Base-by-base conservation (phyloP, 2,113 vertebrate species). In the Heptranchias perlo region DNA sequence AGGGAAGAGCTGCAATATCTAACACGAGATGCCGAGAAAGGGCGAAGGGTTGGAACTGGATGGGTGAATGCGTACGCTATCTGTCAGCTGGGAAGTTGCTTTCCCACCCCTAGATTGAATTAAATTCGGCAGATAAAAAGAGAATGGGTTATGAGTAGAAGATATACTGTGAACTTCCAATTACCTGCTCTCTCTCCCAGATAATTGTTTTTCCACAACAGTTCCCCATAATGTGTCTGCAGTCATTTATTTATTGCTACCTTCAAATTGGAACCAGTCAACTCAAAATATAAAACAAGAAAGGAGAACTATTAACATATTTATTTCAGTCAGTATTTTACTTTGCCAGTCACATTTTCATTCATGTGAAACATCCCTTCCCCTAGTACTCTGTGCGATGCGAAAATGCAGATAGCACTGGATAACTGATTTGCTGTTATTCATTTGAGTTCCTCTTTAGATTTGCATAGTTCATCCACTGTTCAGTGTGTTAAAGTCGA, bases 321-420 rank as follows among this genome's bases (percentile, higher is more conserved):
- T 58, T 31, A 95, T 95, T 49, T 49, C 44, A 49, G 93, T 16
- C 64, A 49, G 28, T 69, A 49, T 67, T 95, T 95, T 28, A 31
- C 44, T 31, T 69, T 35, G 11, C 52, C 86, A 28, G 6, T 69
- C 21, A 67, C 21, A 52, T 31, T 49, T 49, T 47, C 23, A 28
- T 23, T 18, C 44, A 69, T 14, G 39, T 49, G 11, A 47, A 7
- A 47, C 28, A 28, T 69, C 94, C 44, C 94, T 52, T 49, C 47
- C 44, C 64, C 44, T 18, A 95, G 62, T 95, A 73, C 64, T 95
- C 64, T 31, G 3, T 69, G 94, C 1, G 94, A 95, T 95, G 94
- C 73, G 94, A 95, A 95, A 95, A 95, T 95, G 65, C 93, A 94
- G 92, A 67, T 67, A 95, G 39, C 28, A 52, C 49, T 73, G 47